Conservation (phyloP, 2,888 invertebrate genomes). For the Macroteleia sp. region DNA sequence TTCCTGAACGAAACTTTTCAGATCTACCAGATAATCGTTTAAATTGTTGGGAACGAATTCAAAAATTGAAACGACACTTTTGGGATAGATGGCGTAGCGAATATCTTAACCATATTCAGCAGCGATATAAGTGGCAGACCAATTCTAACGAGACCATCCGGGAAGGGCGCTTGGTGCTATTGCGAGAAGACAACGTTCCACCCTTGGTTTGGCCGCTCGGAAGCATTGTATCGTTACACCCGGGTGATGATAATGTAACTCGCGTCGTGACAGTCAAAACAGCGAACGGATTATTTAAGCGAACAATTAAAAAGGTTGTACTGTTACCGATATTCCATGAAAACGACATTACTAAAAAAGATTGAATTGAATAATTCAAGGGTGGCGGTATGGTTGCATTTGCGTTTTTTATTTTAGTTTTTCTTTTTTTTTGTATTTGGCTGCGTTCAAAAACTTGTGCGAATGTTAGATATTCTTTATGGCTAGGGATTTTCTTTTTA, state of each 20-base stretch:
- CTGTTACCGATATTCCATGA: too few species aligned
- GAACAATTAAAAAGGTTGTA: not conserved
- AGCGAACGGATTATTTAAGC: constrained; percentile 1
- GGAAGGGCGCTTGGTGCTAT: constrained; percentile 28
- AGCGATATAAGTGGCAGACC: constrained; percentile 49
- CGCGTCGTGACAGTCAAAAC: constrained; percentile 49
- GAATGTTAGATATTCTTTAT: too few species aligned
- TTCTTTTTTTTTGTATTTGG: too few species aligned
- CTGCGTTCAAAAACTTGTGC: too few species aligned
- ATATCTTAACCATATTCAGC: constrained; percentile 48
- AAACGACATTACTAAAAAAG: too few species aligned
- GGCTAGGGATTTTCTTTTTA: too few species aligned
- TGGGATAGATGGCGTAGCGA: constrained; percentile 54
- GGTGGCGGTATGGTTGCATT: too few species aligned
- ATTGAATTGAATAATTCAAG: too few species aligned
- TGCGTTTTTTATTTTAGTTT: too few species aligned
- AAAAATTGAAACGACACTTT: constrained; percentile 44
- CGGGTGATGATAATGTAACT: constrained; percentile 64
- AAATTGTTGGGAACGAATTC: constrained; percentile 43
- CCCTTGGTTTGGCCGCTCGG: constrained; percentile 67
- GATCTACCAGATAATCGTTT: constrained; percentile 39
- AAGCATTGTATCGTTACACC: constrained; percentile 58
- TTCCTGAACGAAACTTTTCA: constrained; percentile 32
- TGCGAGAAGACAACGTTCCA: constrained; percentile 59
- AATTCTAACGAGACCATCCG: not conserved